phyloP scores from a whole-genome alignment of 2,797 vertebrate genomes.

The Typhlichthys subterraneus region DNA sequence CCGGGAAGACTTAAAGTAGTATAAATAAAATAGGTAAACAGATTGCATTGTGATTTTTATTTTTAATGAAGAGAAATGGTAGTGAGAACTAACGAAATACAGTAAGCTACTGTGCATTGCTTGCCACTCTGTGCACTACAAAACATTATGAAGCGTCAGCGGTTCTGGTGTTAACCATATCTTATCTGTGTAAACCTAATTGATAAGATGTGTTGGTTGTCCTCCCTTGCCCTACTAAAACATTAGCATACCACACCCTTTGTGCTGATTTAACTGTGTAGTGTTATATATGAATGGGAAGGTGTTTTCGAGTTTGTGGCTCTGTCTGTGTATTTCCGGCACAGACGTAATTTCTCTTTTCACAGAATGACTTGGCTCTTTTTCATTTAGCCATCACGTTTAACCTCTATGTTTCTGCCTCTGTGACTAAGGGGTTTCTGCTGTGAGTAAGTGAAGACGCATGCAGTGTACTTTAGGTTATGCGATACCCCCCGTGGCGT shows the following conservation, averaged over 20 bases:
- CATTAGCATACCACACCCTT: slow-evolving; percentile 42
- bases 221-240: neutral
- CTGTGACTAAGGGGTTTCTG: slow-evolving; percentile 60
- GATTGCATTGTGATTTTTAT: too few species aligned
- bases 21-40: too few species aligned
- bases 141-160: too few species aligned
- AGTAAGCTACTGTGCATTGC: too few species aligned
- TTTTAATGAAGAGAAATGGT: too few species aligned
- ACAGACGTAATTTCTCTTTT: slow-evolving; percentile 65
- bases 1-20: too few species aligned
- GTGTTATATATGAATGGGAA: slow-evolving; percentile 64
- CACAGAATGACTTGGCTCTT: slow-evolving; percentile 64
- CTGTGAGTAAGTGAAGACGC: slow-evolving; percentile 9
- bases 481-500: too few species aligned
- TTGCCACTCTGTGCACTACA: too few species aligned
- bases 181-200: neutral
- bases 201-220: slow-evolving; percentile 2
- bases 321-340: slow-evolving; percentile 45
- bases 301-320: slow-evolving; percentile 62
- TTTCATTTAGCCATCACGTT: slow-evolving; percentile 18
- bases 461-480: too few species aligned
- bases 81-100: too few species aligned
- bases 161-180: neutral
- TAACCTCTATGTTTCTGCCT: slow-evolving; percentile 18
- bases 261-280: slow-evolving; percentile 35